A percentile compares a stretch with the other conserved stretches of the same genome.
Evolutionary conservation across 2,888 invertebrate genomes (phyloP).

Genomic region (Alloscopus bannaensis): DNA sequence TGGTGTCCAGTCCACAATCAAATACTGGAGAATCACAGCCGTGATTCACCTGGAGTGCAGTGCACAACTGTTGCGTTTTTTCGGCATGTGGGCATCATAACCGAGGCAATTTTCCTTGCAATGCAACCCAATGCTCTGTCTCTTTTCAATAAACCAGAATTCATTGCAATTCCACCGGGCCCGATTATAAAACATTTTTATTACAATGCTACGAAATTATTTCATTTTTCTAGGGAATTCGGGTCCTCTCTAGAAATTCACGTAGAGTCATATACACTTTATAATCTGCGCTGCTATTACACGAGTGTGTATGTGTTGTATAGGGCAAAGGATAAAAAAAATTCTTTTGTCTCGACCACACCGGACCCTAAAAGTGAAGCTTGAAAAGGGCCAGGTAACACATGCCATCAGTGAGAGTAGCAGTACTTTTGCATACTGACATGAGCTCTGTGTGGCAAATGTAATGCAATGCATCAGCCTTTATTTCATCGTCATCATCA

Average conservation of each 20-base stretch:
- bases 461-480: conserved; percentile 44
- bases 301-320: too few species aligned
- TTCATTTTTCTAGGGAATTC: conserved; percentile 22
- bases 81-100: conserved; percentile 7
- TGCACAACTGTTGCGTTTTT: conserved; percentile 30
- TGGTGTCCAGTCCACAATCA: background rate
- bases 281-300: conserved; percentile 25
- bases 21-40: conserved; percentile 20
- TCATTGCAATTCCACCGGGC: conserved; percentile 5
- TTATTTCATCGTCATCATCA: conserved; percentile 42
- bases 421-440: conserved; percentile 44
- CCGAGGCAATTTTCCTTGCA: too few species aligned
- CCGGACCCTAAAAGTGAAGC: background rate
- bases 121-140: background rate
- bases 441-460: conserved; percentile 11
- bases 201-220: conserved; percentile 22
- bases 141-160: conserved; percentile 11
- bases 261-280: conserved; percentile 17
- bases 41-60: conserved; percentile 7
- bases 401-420: conserved; percentile 48
- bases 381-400: conserved; percentile 33
- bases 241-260: conserved; percentile 18
- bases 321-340: conserved; percentile 9
- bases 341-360: conserved; percentile 17
- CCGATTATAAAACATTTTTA: too few species aligned